Evolutionary conservation across 2,888 invertebrate genomes (phyloP).

Genomic region (Pristionchus entomophagus): DNA sequence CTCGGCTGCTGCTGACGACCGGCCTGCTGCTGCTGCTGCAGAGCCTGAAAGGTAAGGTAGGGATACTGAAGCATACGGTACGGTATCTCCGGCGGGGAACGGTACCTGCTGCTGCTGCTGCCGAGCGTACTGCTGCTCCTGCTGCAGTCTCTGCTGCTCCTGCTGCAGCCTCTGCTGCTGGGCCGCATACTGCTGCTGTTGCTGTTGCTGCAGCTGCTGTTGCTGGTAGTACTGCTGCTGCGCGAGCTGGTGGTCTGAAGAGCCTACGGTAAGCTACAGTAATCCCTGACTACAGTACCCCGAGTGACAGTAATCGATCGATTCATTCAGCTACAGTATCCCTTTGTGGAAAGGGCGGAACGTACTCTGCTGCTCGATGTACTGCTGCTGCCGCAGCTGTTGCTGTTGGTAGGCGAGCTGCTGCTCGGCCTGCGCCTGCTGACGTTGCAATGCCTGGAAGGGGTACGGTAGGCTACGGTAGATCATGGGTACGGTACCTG

Average conservation of each 20-base stretch:
- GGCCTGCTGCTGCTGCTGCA: neutral
- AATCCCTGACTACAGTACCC: no score
- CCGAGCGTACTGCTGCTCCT: conserved; percentile 1
- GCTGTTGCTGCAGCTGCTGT: no score
- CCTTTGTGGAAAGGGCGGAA: neutral
- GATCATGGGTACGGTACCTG: conserved; percentile 15
- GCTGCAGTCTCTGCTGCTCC: conserved; percentile 5
- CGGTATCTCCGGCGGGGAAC: no score
- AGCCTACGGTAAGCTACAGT: no score
- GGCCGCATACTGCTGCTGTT: conserved; percentile 6
- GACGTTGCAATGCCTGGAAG: neutral
- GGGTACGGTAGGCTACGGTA: neutral
- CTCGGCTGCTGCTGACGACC: conserved; percentile 13
- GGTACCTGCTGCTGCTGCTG: no score
- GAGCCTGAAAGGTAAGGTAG: neutral
- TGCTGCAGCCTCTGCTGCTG: conserved; percentile 35
- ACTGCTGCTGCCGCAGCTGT: conserved; percentile 33
- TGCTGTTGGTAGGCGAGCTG: neutral
- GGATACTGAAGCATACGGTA: neutral
- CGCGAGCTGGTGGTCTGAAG: conserved; percentile 29
- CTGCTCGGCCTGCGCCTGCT: conserved; percentile 1
- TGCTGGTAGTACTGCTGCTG: conserved; percentile 21
- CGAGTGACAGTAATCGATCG: no score
- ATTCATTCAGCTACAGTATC: no score
- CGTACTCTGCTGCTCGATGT: conserved; percentile 32